These are phyloP conservation scores for Drosophila hydei DNA, from an alignment of 1,140 invertebrate genomes.

Conservation along the genomic window DNA sequence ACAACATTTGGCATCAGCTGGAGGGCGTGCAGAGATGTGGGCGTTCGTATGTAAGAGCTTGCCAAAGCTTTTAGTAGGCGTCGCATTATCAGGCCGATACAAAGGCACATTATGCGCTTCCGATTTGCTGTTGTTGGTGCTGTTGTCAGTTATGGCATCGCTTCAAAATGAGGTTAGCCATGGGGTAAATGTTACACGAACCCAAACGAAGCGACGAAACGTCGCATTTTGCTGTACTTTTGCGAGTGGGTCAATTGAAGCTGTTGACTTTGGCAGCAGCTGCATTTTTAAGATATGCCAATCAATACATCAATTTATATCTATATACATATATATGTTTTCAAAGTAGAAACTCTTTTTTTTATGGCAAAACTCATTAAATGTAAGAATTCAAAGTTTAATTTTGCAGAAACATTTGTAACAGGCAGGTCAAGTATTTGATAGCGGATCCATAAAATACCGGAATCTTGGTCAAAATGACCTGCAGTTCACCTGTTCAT, in stretches of 20 bases:
- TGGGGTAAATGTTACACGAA: slow-evolving; percentile 6
- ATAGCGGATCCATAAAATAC: too few relatives aligned
- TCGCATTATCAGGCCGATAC: slow-evolving; percentile 77
- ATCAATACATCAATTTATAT: neutral
- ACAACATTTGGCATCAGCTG: slow-evolving; percentile 73
- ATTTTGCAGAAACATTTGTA: too few relatives aligned
- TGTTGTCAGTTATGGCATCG: slow-evolving; percentile 47
- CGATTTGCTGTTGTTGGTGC: slow-evolving; percentile 62
- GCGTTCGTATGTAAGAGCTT: slow-evolving; percentile 29
- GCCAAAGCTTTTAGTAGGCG: slow-evolving; percentile 57
- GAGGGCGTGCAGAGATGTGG: slow-evolving; percentile 15
- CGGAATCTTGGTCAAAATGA: too few relatives aligned
- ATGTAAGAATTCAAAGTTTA: too few relatives aligned
- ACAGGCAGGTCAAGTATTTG: too few relatives aligned
- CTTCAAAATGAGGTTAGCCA: slow-evolving; percentile 37
- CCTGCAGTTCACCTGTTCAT: too few relatives aligned
- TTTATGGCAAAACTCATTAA: too few relatives aligned
- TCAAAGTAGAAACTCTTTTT: too few relatives aligned
- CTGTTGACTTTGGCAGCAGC: slow-evolving; percentile 25
- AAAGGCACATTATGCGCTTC: slow-evolving; percentile 79
- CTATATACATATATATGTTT: too few relatives aligned
- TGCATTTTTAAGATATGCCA: slow-evolving; percentile 1
- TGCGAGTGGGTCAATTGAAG: slow-evolving; percentile 15
- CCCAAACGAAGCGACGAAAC: slow-evolving; percentile 11
- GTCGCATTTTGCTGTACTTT: slow-evolving; percentile 16